Evolutionary conservation across 2,113 vertebrate genomes (phyloP), one percentile per base, ranked within the genome.

Genomic region (Fregata magnificens): DNA sequence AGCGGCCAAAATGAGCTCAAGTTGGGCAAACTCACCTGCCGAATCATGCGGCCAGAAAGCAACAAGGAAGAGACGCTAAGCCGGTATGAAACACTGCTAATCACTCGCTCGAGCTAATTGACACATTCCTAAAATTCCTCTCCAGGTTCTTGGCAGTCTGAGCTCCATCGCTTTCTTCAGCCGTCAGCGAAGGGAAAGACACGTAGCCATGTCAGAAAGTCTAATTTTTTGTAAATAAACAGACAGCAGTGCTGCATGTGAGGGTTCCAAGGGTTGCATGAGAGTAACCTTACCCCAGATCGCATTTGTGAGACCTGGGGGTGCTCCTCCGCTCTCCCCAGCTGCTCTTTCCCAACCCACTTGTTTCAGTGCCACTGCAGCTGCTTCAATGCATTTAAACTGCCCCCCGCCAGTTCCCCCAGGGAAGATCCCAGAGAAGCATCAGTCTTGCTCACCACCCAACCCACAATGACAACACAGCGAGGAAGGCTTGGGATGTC

Each of bases 51-150:
- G 38, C 72, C 91, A 91, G 83, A 72, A n/a, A 82, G 73, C 63
- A 76, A 32, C 31, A 45, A 58, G 86, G 80, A 93, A 83, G 85
- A 90, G 90, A 82, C 82, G 47, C 50, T 91, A 74, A 96, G 82
- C 91, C 0, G 0, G 34, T 65, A 29, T 84, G 88, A 97, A 92
- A 91, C 62, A 77, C 69, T 4, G 8, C 49, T 59, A 77, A 94
- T 84, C 77, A 73, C 70, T 87, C 73, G 93, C 6, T 0, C 0
- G 0, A 77, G 31, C 79, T 95, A 94, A 94, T 73, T 88, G 91
- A 80, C 10, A 25, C 94, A 95, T 96, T 95, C 94, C 87, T 93
- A 70, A 82, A 80, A 96, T 96, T 97, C 91, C 42, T 87, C 29
- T 66, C 0, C 0, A 26, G 40, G 13, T 80, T 87, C 73, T 97